Evolutionary conservation across 2,113 vertebrate species (phyloP), one percentile per base, ranked within the genome.

Genomic region (Psilopogon haemacephalus): DNA sequence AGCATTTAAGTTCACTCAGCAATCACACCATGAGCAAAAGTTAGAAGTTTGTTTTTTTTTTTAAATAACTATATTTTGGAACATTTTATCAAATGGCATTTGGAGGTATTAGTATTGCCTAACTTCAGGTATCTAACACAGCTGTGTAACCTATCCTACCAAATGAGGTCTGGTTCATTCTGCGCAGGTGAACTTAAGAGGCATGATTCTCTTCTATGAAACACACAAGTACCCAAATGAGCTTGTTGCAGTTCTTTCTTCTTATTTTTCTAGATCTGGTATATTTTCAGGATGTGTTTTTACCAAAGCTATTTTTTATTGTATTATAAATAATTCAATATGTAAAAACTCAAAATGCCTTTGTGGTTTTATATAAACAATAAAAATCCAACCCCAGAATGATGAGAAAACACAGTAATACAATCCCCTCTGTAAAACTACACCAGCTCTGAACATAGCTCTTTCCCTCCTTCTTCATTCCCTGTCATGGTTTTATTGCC

Each of bases 221-320:
- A 1, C 6, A 24, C 1, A 6, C 2, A 54, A n/a, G 13, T 8
- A 4, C 3, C 5, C 33, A 24, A 8, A 9, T 37, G 24, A 30
- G 1, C 0, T 70, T 30, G 6, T 44, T 84, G n/a, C 2, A 18
- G 14, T 35, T n/a, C 26, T 56, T 77, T 65, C 2, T 56, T 70
- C 15, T 54, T 62, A 15, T 40, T 73, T 77, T 86, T 52, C 27
- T 48, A 15, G 4, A 81, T 50, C 4, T 33, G 32, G 5, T 62
- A 5, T 21, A 6, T 59, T 75, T 77, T 19, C 5, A 17, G 16
- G 18, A 18, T 18, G 18, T 18, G 44, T 46, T 20, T 19, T 46
- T 48, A 16, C 11, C 63, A 71, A 81, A 78, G 4, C 2, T 59
- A 4, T 35, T 9, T 50, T 18, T 24, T 40, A 12, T 27, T 40